phyloP scores from a whole-genome alignment of 1,140 invertebrate genomes.

The Pogonus chalceus region DNA sequence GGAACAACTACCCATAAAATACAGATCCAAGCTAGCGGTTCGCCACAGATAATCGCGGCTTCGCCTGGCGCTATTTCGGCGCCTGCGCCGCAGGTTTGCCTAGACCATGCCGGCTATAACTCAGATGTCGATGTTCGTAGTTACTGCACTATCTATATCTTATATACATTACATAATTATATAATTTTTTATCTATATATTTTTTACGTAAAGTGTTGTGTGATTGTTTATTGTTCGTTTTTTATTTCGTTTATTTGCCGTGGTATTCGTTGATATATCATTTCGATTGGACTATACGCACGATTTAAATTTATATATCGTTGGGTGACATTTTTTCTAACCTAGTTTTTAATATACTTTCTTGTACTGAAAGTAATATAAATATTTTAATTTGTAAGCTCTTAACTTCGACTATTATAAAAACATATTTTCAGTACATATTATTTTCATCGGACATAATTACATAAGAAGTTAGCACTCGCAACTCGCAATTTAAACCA shows the following conservation, averaged over 20 bases:
- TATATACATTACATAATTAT: constrained; percentile 18
- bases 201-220: constrained; percentile 13
- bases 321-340: not conserved
- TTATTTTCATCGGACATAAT: too few relatives aligned
- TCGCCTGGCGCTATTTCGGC: constrained; percentile 47
- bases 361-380: too few relatives aligned
- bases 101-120: constrained; percentile 49
- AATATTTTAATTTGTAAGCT: too few relatives aligned
- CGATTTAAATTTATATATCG: not conserved
- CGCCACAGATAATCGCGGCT: constrained; percentile 43
- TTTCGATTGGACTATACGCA: constrained; percentile 3
- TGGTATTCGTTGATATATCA: not conserved
- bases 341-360: too few relatives aligned
- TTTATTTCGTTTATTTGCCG: not conserved
- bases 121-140: constrained; percentile 56
- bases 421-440: too few relatives aligned
- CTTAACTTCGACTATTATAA: too few relatives aligned
- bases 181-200: constrained; percentile 15
- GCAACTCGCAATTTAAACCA: too few relatives aligned
- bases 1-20: constrained; percentile 37
- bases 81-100: constrained; percentile 61
- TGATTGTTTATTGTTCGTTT: constrained; percentile 8
- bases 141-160: constrained; percentile 22
- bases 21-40: constrained; percentile 40
- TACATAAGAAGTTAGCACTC: too few relatives aligned